phyloP scores from a whole-genome alignment of 2,888 invertebrate species.

The Pasiphila rectangulata region DNA sequence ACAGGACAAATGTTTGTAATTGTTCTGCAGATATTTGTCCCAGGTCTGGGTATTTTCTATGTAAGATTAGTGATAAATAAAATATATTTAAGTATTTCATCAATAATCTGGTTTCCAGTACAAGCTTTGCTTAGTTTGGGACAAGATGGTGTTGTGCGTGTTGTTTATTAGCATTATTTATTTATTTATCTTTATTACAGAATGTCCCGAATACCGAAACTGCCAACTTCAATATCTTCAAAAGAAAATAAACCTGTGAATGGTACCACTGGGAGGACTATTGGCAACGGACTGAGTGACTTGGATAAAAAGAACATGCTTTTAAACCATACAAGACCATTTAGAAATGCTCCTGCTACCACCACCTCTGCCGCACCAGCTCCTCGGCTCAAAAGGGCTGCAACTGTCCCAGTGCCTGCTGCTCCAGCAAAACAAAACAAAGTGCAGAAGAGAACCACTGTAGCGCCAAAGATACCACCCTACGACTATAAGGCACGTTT shows the following conservation, averaged over 20 bases:
- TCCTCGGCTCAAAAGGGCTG: slow-evolving; percentile 59
- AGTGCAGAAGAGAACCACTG: slow-evolving; percentile 63
- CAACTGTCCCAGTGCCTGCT: slow-evolving; percentile 55
- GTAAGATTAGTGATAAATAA: too few species aligned
- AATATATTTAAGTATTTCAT: too few species aligned
- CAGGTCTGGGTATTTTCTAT: too few species aligned
- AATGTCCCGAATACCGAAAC: slow-evolving; percentile 74
- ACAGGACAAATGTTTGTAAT: too few species aligned
- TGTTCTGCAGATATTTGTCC: too few species aligned
- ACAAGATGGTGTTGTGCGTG: too few species aligned
- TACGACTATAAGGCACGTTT: slow-evolving; percentile 85
- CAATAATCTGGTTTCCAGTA: too few species aligned
- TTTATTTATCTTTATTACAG: slow-evolving; percentile 15
- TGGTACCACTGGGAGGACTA: slow-evolving; percentile 48
- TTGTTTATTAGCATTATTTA: too few species aligned
- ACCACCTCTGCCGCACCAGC: slow-evolving; percentile 52
- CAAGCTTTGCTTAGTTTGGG: too few species aligned
- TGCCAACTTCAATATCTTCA: slow-evolving; percentile 49
- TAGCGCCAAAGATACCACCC: slow-evolving; percentile 80
- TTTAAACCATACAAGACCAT: slow-evolving; percentile 66
- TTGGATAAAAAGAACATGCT: slow-evolving; percentile 64
- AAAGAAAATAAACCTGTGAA: slow-evolving; percentile 68
- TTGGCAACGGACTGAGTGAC: slow-evolving; percentile 63
- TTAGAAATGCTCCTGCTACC: slow-evolving; percentile 41
- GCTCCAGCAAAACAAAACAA: slow-evolving; percentile 56